Evolutionary conservation across 2,888 invertebrate genomes (phyloP).

Genomic region (Oscheius myriophilus): DNA sequence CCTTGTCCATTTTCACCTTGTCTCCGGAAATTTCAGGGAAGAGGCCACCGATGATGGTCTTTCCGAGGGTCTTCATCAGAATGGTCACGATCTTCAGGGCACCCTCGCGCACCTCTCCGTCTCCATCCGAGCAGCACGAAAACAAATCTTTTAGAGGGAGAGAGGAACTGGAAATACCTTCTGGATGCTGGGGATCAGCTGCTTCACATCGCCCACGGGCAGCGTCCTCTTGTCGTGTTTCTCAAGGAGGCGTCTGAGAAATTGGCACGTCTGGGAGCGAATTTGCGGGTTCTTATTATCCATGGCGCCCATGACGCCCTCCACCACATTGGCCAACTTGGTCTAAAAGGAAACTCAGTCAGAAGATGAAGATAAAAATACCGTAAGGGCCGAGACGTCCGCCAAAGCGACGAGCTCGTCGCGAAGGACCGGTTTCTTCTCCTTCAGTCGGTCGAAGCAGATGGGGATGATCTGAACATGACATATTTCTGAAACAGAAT

Average conservation of each 20-base stretch:
- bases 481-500: not conserved
- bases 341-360: constrained; percentile 76
- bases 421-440: constrained; percentile 92
- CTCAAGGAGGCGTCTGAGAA: constrained; percentile 36
- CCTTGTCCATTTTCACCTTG: constrained; percentile 87
- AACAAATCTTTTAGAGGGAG: not conserved
- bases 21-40: constrained; percentile 83
- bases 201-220: constrained; percentile 22
- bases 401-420: constrained; percentile 85
- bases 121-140: constrained; percentile 19
- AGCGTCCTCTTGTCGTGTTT: constrained; percentile 26
- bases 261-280: constrained; percentile 70
- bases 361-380: not conserved
- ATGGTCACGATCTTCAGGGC: constrained; percentile 82
- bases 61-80: constrained; percentile 89
- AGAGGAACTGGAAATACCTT: constrained; percentile 17
- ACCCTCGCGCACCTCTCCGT: constrained; percentile 45
- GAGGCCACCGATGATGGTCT: constrained; percentile 85
- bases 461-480: constrained; percentile 71
- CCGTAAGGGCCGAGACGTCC: constrained; percentile 81
- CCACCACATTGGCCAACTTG: constrained; percentile 75
- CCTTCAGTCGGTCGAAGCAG: constrained; percentile 90
- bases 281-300: constrained; percentile 72
- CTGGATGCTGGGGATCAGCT: constrained; percentile 10
- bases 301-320: constrained; percentile 83